Base-by-base conservation (phyloP, 2,797 vertebrate species). In the Tenualosa ilisha region DNA sequence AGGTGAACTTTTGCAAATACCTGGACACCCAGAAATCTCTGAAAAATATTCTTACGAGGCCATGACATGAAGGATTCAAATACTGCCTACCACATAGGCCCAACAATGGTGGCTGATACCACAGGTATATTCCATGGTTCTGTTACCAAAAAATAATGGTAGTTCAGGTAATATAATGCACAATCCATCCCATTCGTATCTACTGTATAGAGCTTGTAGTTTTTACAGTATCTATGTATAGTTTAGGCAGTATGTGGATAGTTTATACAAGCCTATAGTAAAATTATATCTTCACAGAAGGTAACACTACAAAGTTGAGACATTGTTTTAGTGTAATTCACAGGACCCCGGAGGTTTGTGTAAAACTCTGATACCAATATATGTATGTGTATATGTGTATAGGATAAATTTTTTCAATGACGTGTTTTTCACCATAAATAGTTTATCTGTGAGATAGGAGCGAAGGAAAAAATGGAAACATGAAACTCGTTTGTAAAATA, bases 401-500 rank as follows among this genome's bases (percentile, higher is more conserved):
- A 59, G 86, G 50, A n/a, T n/a, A n/a, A n/a, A 31, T 31, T 1
- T 84, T 88, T 87, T 91, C 91, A 93, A 90, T 90, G 88, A 86
- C 85, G 87, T 89, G 88, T 86, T 22, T 91, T 89, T 91, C 85
- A 89, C 90, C 84, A 90, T 93, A 91, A 94, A 94, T 94, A 92
- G 93, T 94, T 92, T 59, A 94, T 92, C 85, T 87, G 68, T 83
- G 87, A 90, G 84, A 91, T 89, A 87, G 88, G 85, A 91, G 88
- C 91, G 89, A 87, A 1, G 46, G 46, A 54, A 22, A 2, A 68
- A 53, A 82, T 85, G 88, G 89, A 92, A 92, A 90, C 90, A 89
- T 90, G 89, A 86, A 89, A 91, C 87, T 86, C 87, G 83, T 90
- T 92, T 92, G 92, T 93, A 86, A 93, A 94, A 94, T 93, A 94